A percentile compares a stretch with the other conserved stretches of the same genome.
Evolutionary conservation across 2,113 vertebrate genomes (phyloP).

Genomic region (Axis porcinus): DNA sequence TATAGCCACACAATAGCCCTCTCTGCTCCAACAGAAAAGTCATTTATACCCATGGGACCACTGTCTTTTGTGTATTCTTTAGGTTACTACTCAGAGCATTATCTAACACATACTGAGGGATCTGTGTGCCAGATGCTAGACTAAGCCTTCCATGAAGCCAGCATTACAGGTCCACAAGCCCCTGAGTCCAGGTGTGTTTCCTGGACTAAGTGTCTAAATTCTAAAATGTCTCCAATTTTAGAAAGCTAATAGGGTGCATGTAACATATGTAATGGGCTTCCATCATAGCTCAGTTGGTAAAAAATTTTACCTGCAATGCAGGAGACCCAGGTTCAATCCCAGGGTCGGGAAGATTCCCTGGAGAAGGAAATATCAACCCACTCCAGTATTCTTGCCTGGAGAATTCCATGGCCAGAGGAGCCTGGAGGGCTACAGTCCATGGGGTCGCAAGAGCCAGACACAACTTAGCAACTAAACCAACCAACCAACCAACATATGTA

Average conservation of each 20-base stretch:
- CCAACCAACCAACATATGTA: neutral
- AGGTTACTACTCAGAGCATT: neutral
- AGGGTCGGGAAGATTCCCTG: neutral
- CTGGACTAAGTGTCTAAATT: neutral
- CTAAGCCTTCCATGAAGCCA: neutral
- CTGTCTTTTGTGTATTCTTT: neutral
- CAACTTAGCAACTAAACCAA: neutral
- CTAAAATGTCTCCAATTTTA: neutral
- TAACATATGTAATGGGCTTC: neutral
- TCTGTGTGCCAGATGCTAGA: neutral
- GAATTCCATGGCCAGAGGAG: neutral
- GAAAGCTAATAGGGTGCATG: neutral
- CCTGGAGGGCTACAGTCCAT: neutral
- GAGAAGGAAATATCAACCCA: neutral
- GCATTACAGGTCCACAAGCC: neutral
- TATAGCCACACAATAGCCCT: neutral
- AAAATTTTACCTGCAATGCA: neutral
- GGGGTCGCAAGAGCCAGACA: neutral
- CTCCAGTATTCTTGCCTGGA: neutral
- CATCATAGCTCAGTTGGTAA: neutral
- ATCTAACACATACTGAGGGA: neutral
- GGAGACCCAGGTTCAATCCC: neutral
- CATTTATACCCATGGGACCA: neutral
- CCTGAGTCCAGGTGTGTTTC: neutral
- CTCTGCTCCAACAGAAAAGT: neutral